phyloP scores from a whole-genome alignment of 2,888 invertebrate species.

The Brassicogethes aeneus region DNA sequence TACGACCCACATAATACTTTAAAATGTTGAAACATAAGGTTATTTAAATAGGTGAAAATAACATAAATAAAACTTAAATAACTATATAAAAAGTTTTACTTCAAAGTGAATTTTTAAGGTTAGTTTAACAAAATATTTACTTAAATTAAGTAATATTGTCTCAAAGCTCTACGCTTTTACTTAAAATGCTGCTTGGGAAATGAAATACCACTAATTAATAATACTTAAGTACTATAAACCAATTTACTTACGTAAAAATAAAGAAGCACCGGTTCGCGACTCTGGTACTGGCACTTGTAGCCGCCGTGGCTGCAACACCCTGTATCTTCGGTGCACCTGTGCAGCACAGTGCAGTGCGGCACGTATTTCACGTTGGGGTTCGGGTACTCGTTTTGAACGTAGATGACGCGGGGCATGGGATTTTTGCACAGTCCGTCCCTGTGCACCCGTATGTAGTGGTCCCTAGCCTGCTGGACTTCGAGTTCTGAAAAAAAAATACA shows the following conservation, averaged over 20 bases:
- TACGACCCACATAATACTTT: too few relatives aligned
- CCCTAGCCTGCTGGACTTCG: slow-evolving; percentile 6
- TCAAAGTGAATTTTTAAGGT: too few relatives aligned
- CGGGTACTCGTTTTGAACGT: slow-evolving; percentile 63
- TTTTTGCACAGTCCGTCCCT: slow-evolving; percentile 52
- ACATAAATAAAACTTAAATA: too few relatives aligned
- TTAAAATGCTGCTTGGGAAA: too few relatives aligned
- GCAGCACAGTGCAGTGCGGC: slow-evolving; percentile 78
- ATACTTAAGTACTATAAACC: too few relatives aligned
- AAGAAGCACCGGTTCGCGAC: slow-evolving; percentile 59
- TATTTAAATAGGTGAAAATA: too few relatives aligned
- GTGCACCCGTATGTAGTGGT: slow-evolving; percentile 31
- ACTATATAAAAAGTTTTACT: too few relatives aligned
- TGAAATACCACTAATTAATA: too few relatives aligned
- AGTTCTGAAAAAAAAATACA: not conserved
- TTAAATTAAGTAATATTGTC: too few relatives aligned
- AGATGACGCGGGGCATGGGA: slow-evolving; percentile 68
- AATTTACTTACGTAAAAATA: slow-evolving; percentile 80
- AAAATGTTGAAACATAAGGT: too few relatives aligned
- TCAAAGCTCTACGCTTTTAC: too few relatives aligned
- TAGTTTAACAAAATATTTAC: too few relatives aligned
- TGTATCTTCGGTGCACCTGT: slow-evolving; percentile 79
- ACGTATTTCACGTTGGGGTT: slow-evolving; percentile 64
- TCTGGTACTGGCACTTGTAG: slow-evolving; percentile 70
- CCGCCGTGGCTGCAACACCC: slow-evolving; percentile 73